Conservation (phyloP, 2,797 vertebrate species). For the Masticophis lateralis region DNA sequence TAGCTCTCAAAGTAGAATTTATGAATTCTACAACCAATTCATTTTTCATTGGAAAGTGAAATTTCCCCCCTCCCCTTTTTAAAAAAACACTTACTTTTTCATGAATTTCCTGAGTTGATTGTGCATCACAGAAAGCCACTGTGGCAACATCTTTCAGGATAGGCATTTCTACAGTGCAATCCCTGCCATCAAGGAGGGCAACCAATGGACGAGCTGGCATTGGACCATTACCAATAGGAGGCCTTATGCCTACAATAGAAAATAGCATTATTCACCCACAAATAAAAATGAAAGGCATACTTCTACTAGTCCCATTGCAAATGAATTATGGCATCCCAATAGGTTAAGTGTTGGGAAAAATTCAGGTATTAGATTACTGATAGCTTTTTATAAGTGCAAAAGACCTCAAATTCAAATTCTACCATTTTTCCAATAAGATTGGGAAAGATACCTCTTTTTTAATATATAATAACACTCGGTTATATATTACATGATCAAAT, state of each 20-base stretch:
- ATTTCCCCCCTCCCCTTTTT: not conserved
- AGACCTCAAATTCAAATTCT: not conserved
- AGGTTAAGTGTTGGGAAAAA: not conserved
- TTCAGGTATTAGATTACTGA: not conserved
- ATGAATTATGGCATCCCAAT: not conserved
- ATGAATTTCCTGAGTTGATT: constrained; percentile 90
- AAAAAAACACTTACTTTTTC: constrained; percentile 77
- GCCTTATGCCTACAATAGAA: constrained; percentile 79
- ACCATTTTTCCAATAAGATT: not conserved
- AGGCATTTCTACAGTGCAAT: constrained; percentile 88
- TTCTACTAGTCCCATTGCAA: not conserved
- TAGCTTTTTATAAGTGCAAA: not conserved
- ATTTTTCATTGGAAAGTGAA: not conserved
- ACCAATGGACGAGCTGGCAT: constrained; percentile 84
- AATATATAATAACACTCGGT: not conserved
- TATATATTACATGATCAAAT: not conserved
- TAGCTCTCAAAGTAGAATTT: not conserved
- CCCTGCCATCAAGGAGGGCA: constrained; percentile 83
- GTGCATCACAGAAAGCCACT: constrained; percentile 87
- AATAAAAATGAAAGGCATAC: not conserved
- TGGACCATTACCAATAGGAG: constrained; percentile 85
- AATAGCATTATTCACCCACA: not conserved
- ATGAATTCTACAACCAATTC: not conserved
- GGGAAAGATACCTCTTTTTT: not conserved
- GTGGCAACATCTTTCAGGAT: constrained; percentile 89